Evolutionary conservation across 2,797 vertebrate genomes (phyloP).

Genomic region (Dryobates pubescens): DNA sequence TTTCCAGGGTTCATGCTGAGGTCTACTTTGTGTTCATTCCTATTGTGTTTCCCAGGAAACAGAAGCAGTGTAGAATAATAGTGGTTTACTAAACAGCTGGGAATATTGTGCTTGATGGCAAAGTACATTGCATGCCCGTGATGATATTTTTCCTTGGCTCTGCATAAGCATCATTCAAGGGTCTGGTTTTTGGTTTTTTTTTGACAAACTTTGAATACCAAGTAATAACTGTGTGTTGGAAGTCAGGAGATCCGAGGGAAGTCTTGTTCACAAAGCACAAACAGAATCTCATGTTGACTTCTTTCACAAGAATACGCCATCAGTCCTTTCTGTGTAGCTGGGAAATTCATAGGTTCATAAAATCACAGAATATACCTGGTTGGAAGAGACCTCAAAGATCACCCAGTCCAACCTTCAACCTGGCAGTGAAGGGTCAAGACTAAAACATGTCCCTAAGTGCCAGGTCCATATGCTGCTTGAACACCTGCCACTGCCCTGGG

Average conservation of each 20-base stretch:
- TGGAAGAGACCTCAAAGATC: too few species aligned
- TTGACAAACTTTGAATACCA: neutral
- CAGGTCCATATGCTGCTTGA: too few species aligned
- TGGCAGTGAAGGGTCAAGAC: too few species aligned
- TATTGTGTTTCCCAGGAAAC: conserved; percentile 61
- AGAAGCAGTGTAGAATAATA: conserved; percentile 1
- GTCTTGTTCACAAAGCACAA: neutral
- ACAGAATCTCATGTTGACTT: neutral
- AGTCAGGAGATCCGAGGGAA: neutral
- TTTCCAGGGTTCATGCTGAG: conserved; percentile 50
- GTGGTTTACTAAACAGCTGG: conserved; percentile 35
- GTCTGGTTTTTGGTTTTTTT: neutral
- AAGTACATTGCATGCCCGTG: conserved; percentile 14
- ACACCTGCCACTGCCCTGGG: too few species aligned
- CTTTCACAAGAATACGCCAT: neutral
- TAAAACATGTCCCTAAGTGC: too few species aligned
- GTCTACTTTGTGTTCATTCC: conserved; percentile 45
- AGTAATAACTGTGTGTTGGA: neutral
- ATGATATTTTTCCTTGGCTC: conserved; percentile 9
- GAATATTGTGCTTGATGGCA: conserved; percentile 1
- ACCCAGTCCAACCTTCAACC: too few species aligned
- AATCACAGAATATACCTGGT: too few species aligned
- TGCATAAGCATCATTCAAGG: neutral
- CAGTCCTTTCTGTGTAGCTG: neutral
- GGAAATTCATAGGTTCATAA: neutral